A percentile compares a stretch with the other conserved stretches of the same genome.
Evolutionary conservation across 2,113 vertebrate genomes (phyloP).

Genomic region (Heteronetta atricapilla): DNA sequence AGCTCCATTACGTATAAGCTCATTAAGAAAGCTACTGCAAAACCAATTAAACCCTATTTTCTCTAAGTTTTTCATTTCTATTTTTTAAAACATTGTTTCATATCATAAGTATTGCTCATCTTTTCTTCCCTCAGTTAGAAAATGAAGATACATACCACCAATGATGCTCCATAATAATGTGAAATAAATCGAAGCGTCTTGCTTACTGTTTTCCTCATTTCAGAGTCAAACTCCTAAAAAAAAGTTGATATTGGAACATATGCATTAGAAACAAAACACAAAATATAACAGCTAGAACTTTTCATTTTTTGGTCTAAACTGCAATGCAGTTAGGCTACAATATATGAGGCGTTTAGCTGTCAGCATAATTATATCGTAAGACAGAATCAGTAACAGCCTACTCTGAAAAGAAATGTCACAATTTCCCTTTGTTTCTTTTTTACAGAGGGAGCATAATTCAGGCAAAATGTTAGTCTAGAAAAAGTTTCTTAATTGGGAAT

Average conservation of each 20-base stretch:
- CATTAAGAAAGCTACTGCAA: not conserved
- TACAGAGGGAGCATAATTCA: not conserved
- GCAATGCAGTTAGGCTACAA: slow-evolving; percentile 13
- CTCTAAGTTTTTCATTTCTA: not conserved
- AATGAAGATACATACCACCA: slow-evolving; percentile 83
- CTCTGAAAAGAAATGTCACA: slow-evolving; percentile 58
- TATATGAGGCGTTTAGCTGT: slow-evolving; percentile 44
- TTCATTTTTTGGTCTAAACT: not conserved
- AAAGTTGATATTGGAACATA: slow-evolving; percentile 22
- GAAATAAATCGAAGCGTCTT: slow-evolving; percentile 93
- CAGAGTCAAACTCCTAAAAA: slow-evolving; percentile 91
- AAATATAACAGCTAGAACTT: slow-evolving; percentile 31
- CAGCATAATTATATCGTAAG: slow-evolving; percentile 58
- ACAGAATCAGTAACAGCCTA: slow-evolving; percentile 60
- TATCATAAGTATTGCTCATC: not conserved
- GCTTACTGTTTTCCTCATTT: slow-evolving; percentile 89
- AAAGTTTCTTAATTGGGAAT: slow-evolving; percentile 23
- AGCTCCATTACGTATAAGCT: not conserved
- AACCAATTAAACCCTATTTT: not conserved
- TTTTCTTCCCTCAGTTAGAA: not conserved
- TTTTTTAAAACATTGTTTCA: not conserved
- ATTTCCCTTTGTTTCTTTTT: slow-evolving; percentile 56
- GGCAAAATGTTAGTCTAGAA: not conserved
- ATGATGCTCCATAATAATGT: slow-evolving; percentile 91
- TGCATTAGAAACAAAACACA: slow-evolving; percentile 5